Conservation (phyloP, 2,888 invertebrate genomes). For the Chrysodeixis includens region DNA sequence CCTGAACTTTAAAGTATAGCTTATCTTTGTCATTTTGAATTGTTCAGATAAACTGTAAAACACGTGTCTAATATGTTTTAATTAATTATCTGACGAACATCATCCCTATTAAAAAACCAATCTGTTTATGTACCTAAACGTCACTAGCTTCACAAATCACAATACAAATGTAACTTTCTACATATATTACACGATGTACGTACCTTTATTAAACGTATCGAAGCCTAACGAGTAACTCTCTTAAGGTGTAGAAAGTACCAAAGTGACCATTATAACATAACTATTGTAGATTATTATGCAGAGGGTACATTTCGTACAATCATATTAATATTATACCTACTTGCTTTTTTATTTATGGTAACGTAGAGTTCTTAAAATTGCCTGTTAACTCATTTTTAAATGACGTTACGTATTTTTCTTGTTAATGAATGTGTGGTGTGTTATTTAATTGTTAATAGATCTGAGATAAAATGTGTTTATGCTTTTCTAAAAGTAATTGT, state of each 20-base stretch:
- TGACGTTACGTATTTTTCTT: neutral
- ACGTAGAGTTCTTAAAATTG: slow-evolving; percentile 7
- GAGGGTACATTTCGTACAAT: slow-evolving; percentile 23
- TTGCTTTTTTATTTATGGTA: slow-evolving; percentile 2
- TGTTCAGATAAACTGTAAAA: no score
- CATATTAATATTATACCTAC: slow-evolving; percentile 11
- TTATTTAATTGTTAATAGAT: neutral
- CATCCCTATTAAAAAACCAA: slow-evolving; percentile 11
- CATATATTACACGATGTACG: neutral
- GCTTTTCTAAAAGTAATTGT: neutral
- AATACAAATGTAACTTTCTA: slow-evolving; percentile 46
- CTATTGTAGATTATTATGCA: slow-evolving; percentile 32
- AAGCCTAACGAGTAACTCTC: slow-evolving; percentile 35
- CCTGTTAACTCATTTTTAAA: neutral
- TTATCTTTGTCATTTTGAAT: no score
- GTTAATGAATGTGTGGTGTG: neutral
- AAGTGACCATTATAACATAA: slow-evolving; percentile 25
- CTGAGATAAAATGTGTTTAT: neutral
- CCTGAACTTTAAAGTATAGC: no score
- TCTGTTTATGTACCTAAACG: neutral
- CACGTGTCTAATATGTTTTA: no score
- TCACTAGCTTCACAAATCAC: slow-evolving; percentile 2
- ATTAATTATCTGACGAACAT: no score
- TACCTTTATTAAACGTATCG: slow-evolving; percentile 33
- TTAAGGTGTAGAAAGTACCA: slow-evolving; percentile 47